Evolutionary conservation across 2,797 vertebrate genomes (phyloP), one percentile per base, ranked within the genome.

Genomic region (Gadopsis bispinosus): DNA sequence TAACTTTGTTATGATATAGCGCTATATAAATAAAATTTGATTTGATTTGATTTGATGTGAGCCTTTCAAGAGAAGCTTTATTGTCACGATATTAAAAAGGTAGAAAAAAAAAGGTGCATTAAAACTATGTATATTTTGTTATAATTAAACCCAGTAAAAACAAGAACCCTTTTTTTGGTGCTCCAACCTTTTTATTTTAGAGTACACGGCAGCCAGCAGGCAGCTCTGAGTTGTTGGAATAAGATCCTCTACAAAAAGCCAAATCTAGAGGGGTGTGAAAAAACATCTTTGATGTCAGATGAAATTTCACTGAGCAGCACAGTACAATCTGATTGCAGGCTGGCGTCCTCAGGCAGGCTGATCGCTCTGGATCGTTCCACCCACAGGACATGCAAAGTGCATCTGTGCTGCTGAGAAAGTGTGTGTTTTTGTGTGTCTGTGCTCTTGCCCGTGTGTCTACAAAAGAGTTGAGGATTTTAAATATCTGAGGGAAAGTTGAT

Each of bases 271-370:
- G 85, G 81, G 80, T 90, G 87, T 89, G 84, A 90, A 89, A 89
- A 90, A 85, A 87, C 82, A 88, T 90, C 86, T 93, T 93, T 91
- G 88, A 93, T 93, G 91, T 93, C 88, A 85, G 83, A 87, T 87
- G 86, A 93, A 87, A 92, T 93, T 93, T 92, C 87, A 83, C 73
- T 87, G 87, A 92, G 73, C 88, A 75, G 83, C 74, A 64, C 72
- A 79, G 88, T 69, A 76, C 77, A 84, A 87, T 92, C 80, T 92
- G 88, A 93, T 90, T 58, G 75, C 76, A 84, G 80, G 75, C 89
- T 86, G 88, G 82, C 83, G 53, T 89, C 85, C 82, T 83, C 84
- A 88, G 88, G 85, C 88, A 91, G 87, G 60, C 77, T 79, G 80
- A 86, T 90, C 77, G 83, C 82, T 75, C 58, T 47, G 75, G 79